A percentile compares a stretch with the other conserved stretches of the same genome.
Evolutionary conservation across 2,113 vertebrate species (phyloP).

Genomic region (Columba livia): DNA sequence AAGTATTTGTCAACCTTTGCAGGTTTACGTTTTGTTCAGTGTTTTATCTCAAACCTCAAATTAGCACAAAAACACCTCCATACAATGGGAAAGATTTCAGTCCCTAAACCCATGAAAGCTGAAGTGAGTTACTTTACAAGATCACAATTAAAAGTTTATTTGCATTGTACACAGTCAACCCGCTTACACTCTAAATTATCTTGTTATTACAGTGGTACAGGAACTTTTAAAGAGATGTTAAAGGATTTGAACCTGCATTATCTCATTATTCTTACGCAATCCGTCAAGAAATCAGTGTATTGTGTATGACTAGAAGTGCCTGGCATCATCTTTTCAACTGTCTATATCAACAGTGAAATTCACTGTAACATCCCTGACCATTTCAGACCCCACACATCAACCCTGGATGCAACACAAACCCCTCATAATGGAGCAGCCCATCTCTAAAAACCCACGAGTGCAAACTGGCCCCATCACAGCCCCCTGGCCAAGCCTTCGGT

Average conservation of each 20-base stretch:
- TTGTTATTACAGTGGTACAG: not conserved
- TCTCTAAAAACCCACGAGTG: not conserved
- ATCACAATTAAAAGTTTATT: constrained; percentile 4
- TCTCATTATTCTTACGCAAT: not conserved
- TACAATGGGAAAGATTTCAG: not conserved
- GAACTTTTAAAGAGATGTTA: not conserved
- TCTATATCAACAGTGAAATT: not conserved
- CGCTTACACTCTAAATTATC: not conserved
- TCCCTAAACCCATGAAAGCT: not conserved
- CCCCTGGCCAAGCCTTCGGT: not conserved
- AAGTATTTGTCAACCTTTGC: not conserved
- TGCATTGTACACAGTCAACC: not conserved
- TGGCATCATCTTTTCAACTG: not conserved
- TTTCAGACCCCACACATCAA: not conserved
- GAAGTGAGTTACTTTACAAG: not conserved
- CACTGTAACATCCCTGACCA: not conserved
- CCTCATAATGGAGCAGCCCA: not conserved
- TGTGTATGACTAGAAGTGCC: not conserved
- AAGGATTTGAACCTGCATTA: not conserved
- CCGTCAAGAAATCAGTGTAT: not conserved
- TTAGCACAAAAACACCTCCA: not conserved
- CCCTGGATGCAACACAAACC: not conserved
- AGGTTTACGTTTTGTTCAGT: not conserved
- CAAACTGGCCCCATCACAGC: not conserved
- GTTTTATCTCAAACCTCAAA: not conserved